Conservation (phyloP, 2,797 vertebrate genomes). For the Erpetoichthys calabaricus region DNA sequence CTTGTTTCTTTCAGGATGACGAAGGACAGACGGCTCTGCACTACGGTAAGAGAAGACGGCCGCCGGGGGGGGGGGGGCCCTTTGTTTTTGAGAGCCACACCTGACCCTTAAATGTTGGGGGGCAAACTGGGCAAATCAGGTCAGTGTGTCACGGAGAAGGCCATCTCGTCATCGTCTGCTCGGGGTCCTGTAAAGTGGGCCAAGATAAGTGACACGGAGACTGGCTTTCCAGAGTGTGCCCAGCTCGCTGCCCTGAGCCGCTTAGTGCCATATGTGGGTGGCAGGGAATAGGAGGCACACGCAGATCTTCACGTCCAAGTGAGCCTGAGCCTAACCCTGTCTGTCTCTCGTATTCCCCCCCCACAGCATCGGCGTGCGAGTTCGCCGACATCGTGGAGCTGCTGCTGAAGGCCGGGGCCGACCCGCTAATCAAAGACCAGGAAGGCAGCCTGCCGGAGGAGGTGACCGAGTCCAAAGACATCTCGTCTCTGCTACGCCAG, state of each 20-base stretch:
- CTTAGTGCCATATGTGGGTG: no score
- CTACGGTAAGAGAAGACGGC: constrained; percentile 71
- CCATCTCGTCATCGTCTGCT: no score
- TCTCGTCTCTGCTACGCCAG: constrained; percentile 64
- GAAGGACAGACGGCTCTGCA: constrained; percentile 94
- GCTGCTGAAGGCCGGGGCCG: constrained; percentile 68
- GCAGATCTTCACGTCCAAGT: constrained; percentile 7
- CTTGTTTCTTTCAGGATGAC: constrained; percentile 65
- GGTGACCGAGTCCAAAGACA: constrained; percentile 75
- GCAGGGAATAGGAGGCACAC: no score
- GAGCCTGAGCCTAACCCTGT: constrained; percentile 12
- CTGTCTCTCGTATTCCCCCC: constrained; percentile 7
- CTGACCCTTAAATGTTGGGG: no score
- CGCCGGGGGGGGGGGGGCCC: constrained; percentile 16
- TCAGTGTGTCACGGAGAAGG: no score
- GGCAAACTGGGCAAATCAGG: no score
- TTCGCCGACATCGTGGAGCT: constrained; percentile 86
- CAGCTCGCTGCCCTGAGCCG: no score
- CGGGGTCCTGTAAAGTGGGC: no score
- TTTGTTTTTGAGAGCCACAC: no score
- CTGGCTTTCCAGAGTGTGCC: no score
- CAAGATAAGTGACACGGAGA: no score
- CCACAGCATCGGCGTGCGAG: constrained; percentile 79
- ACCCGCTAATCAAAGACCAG: constrained; percentile 75
- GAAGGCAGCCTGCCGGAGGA: constrained; percentile 85